Evolutionary conservation across 2,113 vertebrate genomes (phyloP), one percentile per base, ranked within the genome.

Genomic region (Hippocampus mohnikei): DNA sequence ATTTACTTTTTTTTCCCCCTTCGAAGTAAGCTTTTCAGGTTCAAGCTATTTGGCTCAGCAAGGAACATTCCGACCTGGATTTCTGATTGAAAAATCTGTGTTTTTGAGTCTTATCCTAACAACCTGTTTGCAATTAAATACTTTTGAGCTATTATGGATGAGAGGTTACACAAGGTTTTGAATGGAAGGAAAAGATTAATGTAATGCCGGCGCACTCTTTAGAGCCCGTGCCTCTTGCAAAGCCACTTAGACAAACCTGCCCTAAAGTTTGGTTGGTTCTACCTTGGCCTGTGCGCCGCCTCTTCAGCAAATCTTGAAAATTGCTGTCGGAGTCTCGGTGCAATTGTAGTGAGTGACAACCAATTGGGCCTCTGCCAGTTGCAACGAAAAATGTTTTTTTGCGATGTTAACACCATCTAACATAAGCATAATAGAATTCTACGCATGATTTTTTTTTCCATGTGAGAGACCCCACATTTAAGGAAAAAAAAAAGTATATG

Each of bases 1-100:
- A 72, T 53, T 73, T 37, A 37, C n/a, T n/a, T 81, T 82, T 77
- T 74, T 87, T 80, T 12, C 42, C 11, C 42, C 72, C 40, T 20
- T n/a, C 27, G 44, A 20, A 77, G 68, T 72, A 60, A 79, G 67
- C 58, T 70, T 79, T 72, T 77, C 75, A 75, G 67, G 72, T 79
- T 80, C 62, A 78, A 74, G 70, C 61, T 15, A 15, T 72, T 76
- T 78, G 74, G 73, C 82, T 64, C 67, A n/a, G 27, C 5, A 21
- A 16, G 5, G 67, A 76, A 67, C 42, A 16, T 56, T 77, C 15
- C 4, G 16, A 58, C 29, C 20, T 25, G 50, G 7, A 33, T 0
- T 21, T 80, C 60, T 48, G 65, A 78, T 60, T 74, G 50, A 72
- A 77, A 73, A 69, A 59, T 66, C 27, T 15, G 20, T 66, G 40